Conservation (phyloP, 2,888 invertebrate genomes). For the Auanema freiburgensis region DNA sequence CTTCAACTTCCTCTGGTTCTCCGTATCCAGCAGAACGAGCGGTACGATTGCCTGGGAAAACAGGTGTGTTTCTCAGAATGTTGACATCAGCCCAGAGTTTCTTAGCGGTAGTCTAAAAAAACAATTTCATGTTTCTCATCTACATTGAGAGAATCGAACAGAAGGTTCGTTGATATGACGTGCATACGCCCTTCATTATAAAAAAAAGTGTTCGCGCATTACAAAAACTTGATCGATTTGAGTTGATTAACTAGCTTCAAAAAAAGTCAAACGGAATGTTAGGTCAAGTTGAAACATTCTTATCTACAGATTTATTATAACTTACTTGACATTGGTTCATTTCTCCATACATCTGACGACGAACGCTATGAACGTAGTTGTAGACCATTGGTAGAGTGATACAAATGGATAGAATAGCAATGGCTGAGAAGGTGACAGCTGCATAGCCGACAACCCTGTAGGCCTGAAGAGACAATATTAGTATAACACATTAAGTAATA, state of each 20-base stretch:
- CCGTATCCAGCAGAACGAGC: neutral
- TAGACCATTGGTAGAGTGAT: constrained; percentile 6
- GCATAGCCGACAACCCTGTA: constrained; percentile 12
- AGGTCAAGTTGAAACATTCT: too few species aligned
- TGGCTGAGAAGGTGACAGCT: constrained; percentile 39
- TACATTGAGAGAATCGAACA: too few species aligned
- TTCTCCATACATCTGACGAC: constrained; percentile 1
- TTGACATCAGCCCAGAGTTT: constrained; percentile 2
- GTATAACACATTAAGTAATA: neutral
- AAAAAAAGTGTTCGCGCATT: too few species aligned
- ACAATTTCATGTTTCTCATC: neutral
- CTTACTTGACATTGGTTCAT: constrained; percentile 2
- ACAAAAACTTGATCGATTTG: too few species aligned
- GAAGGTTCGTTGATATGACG: too few species aligned
- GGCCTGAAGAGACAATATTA: neutral
- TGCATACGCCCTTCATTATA: too few species aligned
- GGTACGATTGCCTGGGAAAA: constrained; percentile 2
- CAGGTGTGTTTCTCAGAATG: neutral
- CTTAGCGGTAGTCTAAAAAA: neutral
- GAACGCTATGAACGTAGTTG: neutral
- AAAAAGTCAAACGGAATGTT: too few species aligned
- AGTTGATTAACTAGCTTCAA: too few species aligned
- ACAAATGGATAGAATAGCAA: constrained; percentile 22
- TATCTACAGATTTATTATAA: neutral
- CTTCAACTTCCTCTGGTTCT: neutral